These are phyloP conservation scores for Platycnemis pennipes DNA, from an alignment of 2,888 invertebrate genomes.

Conservation along the genomic window DNA sequence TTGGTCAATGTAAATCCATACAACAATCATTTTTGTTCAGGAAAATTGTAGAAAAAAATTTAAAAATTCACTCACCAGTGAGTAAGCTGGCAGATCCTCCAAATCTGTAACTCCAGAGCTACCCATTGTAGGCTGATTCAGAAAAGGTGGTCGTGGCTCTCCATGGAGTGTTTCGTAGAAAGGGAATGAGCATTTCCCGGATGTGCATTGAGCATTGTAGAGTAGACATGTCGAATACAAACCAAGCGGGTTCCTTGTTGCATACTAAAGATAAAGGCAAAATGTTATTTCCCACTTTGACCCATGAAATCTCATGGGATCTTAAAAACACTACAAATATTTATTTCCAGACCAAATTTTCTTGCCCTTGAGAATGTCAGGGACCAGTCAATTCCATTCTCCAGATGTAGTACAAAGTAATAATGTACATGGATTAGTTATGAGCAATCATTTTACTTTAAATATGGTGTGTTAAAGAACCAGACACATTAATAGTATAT, in stretches of 20 bases:
- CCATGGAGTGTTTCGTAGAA: background rate
- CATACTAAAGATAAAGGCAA: background rate
- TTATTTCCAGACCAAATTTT: too few species aligned
- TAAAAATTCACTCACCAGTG: background rate
- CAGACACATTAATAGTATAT: too few species aligned
- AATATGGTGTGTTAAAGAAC: too few species aligned
- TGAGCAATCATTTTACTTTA: too few species aligned
- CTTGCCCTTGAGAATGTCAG: too few species aligned
- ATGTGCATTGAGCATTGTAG: background rate
- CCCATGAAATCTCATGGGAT: too few species aligned
- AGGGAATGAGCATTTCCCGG: background rate
- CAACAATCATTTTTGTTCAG: background rate
- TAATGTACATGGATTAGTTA: too few species aligned
- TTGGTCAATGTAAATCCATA: too few species aligned
- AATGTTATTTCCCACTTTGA: background rate
- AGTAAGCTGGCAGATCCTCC: conserved; percentile 28
- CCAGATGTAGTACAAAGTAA: too few species aligned
- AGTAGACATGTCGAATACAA: background rate
- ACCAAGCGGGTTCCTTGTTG: background rate
- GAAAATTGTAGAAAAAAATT: background rate
- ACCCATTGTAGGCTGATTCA: background rate
- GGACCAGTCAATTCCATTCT: too few species aligned
- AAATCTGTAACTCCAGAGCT: background rate
- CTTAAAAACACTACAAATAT: too few species aligned
- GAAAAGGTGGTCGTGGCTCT: background rate